These are phyloP conservation scores for Caloenas nicobarica DNA, from an alignment of 2,113 vertebrate species.

Conservation along the genomic window DNA sequence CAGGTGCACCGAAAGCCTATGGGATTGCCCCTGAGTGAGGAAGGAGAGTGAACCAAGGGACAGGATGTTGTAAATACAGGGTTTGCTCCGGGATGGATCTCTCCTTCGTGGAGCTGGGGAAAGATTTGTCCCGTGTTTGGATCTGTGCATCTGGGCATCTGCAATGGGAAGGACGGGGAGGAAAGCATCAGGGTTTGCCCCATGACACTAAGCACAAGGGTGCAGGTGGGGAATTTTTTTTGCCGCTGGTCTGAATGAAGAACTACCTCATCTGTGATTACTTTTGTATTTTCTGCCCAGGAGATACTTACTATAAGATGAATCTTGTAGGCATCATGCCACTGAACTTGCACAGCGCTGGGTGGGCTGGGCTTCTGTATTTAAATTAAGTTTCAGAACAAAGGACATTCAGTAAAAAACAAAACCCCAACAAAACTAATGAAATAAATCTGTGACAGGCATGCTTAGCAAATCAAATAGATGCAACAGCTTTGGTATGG, in stretches of 20 bases:
- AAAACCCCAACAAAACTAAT: not conserved
- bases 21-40: not conserved
- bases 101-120: not conserved
- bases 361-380: not conserved
- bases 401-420: not conserved
- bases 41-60: not conserved
- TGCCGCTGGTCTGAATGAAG: not conserved
- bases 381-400: not conserved
- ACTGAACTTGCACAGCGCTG: not conserved
- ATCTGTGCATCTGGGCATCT: not conserved
- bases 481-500: not conserved
- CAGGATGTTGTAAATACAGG: no score
- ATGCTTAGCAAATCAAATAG: not conserved
- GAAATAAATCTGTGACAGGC: not conserved
- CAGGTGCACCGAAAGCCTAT: rapidly evolving
- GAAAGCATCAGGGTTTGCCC: not conserved
- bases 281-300: not conserved
- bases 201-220: rapidly evolving
- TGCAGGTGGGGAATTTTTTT: not conserved
- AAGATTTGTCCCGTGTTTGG: not conserved
- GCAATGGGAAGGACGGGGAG: rapidly evolving
- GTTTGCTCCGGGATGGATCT: rapidly evolving
- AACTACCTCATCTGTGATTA: not conserved
- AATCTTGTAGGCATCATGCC: rapidly evolving
- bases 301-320: not conserved